These are phyloP conservation scores for Acanthisitta chloris DNA, from an alignment of 2,113 vertebrate genomes.

Conservation along the genomic window DNA sequence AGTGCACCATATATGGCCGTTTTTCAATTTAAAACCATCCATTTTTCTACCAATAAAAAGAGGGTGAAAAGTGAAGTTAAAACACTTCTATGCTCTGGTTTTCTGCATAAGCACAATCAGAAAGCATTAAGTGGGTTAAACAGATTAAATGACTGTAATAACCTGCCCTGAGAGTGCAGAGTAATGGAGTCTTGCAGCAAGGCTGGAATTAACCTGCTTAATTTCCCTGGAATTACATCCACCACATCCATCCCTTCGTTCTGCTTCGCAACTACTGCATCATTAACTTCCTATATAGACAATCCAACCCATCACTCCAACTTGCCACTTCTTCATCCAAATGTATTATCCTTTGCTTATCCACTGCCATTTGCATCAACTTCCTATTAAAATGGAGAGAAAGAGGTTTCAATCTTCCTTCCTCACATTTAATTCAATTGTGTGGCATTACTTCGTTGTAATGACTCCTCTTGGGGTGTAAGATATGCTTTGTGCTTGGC, in stretches of 20 bases:
- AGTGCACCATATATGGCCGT: background rate
- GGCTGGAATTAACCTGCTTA: constrained; percentile 51
- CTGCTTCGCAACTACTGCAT: background rate
- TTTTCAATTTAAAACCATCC: background rate
- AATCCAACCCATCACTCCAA: constrained; percentile 23
- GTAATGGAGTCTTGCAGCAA: constrained; percentile 38
- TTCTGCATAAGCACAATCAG: background rate
- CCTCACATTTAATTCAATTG: constrained; percentile 57
- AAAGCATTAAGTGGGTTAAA: constrained; percentile 30
- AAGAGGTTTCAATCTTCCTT: constrained; percentile 17
- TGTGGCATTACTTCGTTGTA: background rate
- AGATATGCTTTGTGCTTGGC: background rate
- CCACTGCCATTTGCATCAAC: constrained; percentile 29
- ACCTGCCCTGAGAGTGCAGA: constrained; percentile 7
- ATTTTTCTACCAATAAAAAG: background rate
- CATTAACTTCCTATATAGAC: constrained; percentile 55
- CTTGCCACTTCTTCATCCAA: constrained; percentile 36
- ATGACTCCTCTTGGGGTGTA: background rate
- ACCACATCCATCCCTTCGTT: constrained; percentile 3
- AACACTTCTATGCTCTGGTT: background rate
- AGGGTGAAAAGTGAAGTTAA: background rate
- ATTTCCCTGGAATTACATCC: constrained; percentile 23
- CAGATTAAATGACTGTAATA: constrained; percentile 19
- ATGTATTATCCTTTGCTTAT: constrained; percentile 41
- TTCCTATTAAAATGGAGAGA: background rate